A percentile compares a stretch with the other conserved stretches of the same genome.
Evolutionary conservation across 2,797 vertebrate species (phyloP).

Genomic region (Pseudochirops corinnae): DNA sequence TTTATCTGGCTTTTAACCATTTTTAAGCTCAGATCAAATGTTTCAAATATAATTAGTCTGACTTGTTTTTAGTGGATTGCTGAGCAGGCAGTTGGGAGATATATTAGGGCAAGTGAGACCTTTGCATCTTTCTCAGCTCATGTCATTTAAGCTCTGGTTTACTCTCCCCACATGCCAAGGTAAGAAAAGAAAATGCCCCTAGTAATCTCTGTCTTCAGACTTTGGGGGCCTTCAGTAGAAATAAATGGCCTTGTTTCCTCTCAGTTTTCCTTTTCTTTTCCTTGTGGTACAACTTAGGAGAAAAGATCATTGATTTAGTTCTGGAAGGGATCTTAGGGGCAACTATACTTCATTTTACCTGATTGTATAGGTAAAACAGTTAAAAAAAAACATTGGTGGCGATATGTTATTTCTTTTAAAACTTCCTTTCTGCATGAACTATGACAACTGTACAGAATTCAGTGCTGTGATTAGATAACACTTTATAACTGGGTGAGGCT

Average conservation of each 20-base stretch:
- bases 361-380: background rate
- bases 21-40: constrained; percentile 33
- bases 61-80: background rate
- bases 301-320: too few relatives aligned
- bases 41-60: background rate
- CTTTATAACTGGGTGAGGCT: constrained; percentile 3
- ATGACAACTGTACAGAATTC: background rate
- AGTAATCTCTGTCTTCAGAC: background rate
- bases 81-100: background rate
- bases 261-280: background rate
- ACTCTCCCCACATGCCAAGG: background rate
- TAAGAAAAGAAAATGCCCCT: background rate
- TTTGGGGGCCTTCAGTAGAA: constrained; percentile 1
- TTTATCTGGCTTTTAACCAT: background rate
- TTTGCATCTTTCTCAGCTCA: constrained; percentile 8
- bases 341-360: background rate
- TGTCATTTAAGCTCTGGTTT: background rate
- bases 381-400: constrained; percentile 22
- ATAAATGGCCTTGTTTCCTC: constrained; percentile 14
- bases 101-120: background rate
- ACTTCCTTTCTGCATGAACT: background rate
- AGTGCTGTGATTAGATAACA: constrained; percentile 43
- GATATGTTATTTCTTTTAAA: constrained; percentile 22
- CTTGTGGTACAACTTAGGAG: background rate
- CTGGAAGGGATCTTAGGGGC: background rate